Evolutionary conservation across 1,140 invertebrate species (phyloP).

Genomic region (Psilanteris sp.): DNA sequence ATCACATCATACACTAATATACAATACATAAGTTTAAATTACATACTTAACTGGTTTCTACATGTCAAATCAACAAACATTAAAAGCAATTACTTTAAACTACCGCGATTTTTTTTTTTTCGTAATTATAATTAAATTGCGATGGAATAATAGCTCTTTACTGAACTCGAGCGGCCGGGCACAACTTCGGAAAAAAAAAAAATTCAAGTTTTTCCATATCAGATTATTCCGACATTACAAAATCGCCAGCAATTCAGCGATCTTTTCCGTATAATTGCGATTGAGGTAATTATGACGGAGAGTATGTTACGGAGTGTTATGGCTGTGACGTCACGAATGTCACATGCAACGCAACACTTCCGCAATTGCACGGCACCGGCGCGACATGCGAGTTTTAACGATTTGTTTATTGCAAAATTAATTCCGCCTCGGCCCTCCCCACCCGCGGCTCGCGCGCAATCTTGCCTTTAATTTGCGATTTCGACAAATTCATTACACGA

Average conservation of each 20-base stretch:
- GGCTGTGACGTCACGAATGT: conserved; percentile 44
- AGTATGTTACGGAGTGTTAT: conserved; percentile 42
- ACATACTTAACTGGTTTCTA: no score
- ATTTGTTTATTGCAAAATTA: conserved; percentile 27
- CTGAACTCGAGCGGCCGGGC: no score
- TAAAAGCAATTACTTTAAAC: not conserved
- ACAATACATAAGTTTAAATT: not conserved
- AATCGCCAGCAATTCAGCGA: conserved; percentile 26
- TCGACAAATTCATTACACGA: no score
- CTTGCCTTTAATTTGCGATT: no score
- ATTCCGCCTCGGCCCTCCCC: conserved; percentile 8
- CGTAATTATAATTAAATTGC: conserved; percentile 32
- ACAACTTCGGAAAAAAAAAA: conserved; percentile 9
- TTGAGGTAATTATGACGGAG: conserved; percentile 39
- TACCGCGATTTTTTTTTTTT: conserved; percentile 1
- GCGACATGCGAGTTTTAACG: conserved; percentile 41
- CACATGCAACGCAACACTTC: conserved; percentile 35
- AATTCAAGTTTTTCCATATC: conserved; percentile 26
- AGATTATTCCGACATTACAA: conserved; percentile 29
- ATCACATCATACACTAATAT: no score
- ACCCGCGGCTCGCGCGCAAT: no score
- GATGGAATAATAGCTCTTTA: conserved; percentile 20
- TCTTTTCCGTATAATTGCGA: conserved; percentile 39
- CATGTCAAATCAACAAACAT: no score
- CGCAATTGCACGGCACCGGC: conserved; percentile 23